Evolutionary conservation across 37 sponge, comb jelly and placozoan genomes (phyloP).

Genomic region (Eunapius fragilis): DNA sequence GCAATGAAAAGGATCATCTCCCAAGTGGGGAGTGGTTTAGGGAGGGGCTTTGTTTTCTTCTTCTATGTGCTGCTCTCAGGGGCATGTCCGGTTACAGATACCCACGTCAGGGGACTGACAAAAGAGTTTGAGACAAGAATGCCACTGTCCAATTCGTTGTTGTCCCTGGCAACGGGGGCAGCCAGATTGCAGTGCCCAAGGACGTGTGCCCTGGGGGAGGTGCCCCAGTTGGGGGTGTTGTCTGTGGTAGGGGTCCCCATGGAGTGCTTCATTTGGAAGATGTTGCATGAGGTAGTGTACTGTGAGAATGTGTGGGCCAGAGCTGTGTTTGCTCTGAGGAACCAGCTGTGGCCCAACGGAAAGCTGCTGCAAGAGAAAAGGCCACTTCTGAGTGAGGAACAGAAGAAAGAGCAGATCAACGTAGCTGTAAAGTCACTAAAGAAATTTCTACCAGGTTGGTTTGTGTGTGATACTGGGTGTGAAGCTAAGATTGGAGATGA

Average conservation of each 20-base stretch:
- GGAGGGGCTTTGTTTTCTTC: neutral
- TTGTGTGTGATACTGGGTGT: neutral
- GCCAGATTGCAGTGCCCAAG: constrained; percentile 40
- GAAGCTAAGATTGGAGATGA: too few relatives aligned
- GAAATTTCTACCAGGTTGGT: constrained; percentile 72
- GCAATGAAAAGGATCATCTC: neutral
- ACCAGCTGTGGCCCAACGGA: constrained; percentile 74
- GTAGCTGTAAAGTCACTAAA: constrained; percentile 58
- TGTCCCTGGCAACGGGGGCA: constrained; percentile 62
- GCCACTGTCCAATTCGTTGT: constrained; percentile 58
- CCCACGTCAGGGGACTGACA: neutral
- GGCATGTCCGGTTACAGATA: neutral
- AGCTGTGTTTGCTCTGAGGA: constrained; percentile 60
- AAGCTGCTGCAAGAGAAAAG: constrained; percentile 1
- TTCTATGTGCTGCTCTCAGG: neutral
- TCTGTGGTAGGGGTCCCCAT: constrained; percentile 48
- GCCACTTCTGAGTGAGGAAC: constrained; percentile 17
- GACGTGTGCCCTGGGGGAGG: constrained; percentile 57
- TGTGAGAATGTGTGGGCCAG: constrained; percentile 64
- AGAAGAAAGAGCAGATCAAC: constrained; percentile 27
- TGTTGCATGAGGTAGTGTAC: constrained; percentile 39
- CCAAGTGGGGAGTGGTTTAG: neutral
- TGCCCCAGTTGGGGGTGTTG: constrained; percentile 58
- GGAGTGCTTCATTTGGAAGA: constrained; percentile 60
- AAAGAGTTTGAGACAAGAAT: constrained; percentile 1